Conservation (phyloP, 2,797 vertebrate genomes). For the Novumbra hubbsi region DNA sequence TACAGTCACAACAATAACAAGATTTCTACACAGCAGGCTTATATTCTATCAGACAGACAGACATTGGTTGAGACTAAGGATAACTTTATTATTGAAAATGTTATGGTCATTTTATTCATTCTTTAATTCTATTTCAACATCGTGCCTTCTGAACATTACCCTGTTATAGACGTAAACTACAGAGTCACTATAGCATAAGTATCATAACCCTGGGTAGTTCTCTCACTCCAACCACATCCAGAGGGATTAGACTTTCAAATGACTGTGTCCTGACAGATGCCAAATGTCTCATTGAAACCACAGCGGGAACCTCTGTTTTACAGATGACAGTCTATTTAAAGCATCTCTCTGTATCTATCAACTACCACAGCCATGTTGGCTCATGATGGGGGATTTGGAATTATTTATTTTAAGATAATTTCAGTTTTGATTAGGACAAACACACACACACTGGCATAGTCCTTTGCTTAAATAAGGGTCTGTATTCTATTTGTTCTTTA, state of each 20-base stretch:
- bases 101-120: neutral
- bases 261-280: neutral
- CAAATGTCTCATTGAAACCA: neutral
- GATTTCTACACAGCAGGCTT: conserved; percentile 15
- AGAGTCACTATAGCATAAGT: neutral
- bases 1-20: conserved; percentile 13
- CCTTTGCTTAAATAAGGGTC: neutral
- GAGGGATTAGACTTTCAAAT: conserved; percentile 16
- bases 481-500: neutral
- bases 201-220: neutral
- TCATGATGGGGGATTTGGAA: neutral
- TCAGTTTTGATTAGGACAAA: neutral
- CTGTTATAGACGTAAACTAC: neutral
- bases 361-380: neutral
- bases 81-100: neutral
- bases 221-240: conserved; percentile 12
- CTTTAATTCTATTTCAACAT: neutral
- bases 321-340: neutral
- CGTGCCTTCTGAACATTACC: neutral
- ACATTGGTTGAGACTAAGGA: neutral
- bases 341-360: neutral
- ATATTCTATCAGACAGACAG: neutral
- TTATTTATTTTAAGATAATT: neutral
- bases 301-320: neutral
- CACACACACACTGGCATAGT: neutral